These are phyloP conservation scores for Tetropium fuscum DNA, from an alignment of 2,888 invertebrate species.

Conservation along the genomic window DNA sequence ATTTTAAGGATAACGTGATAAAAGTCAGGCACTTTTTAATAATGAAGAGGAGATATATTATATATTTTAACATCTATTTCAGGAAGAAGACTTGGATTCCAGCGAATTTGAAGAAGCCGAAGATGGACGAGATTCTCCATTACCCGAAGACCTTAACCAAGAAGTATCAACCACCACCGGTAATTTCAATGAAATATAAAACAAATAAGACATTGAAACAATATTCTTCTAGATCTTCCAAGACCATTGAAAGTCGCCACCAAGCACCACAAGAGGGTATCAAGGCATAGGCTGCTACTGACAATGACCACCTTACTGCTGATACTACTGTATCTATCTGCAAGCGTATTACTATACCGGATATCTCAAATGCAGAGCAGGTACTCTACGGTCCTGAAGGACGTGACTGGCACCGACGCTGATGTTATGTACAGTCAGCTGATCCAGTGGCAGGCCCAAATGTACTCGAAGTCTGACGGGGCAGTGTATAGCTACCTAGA, in stretches of 20 bases:
- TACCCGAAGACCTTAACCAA: too few species aligned
- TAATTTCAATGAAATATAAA: neutral
- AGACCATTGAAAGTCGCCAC: neutral
- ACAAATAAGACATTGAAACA: neutral
- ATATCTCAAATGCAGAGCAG: conserved; percentile 65
- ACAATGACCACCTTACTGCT: conserved; percentile 68
- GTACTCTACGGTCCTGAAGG: conserved; percentile 32
- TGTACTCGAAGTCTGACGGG: conserved; percentile 77
- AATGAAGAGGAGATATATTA: too few species aligned
- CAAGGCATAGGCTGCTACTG: conserved; percentile 65
- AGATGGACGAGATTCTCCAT: neutral
- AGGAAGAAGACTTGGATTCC: conserved; percentile 1
- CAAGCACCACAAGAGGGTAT: conserved; percentile 57
- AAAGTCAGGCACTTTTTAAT: too few species aligned
- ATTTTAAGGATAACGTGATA: too few species aligned
- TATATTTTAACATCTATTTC: too few species aligned
- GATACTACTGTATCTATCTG: conserved; percentile 69
- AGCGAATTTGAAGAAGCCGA: conserved; percentile 5
- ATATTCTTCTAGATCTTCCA: neutral
- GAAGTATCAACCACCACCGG: too few species aligned
- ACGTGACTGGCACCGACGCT: conserved; percentile 59
- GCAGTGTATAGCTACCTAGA: conserved; percentile 80
- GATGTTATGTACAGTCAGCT: conserved; percentile 75
- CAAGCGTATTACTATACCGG: conserved; percentile 69
- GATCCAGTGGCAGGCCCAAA: conserved; percentile 74